Evolutionary conservation across 2,797 vertebrate genomes (phyloP).

Genomic region (Erpetoichthys calabaricus): DNA sequence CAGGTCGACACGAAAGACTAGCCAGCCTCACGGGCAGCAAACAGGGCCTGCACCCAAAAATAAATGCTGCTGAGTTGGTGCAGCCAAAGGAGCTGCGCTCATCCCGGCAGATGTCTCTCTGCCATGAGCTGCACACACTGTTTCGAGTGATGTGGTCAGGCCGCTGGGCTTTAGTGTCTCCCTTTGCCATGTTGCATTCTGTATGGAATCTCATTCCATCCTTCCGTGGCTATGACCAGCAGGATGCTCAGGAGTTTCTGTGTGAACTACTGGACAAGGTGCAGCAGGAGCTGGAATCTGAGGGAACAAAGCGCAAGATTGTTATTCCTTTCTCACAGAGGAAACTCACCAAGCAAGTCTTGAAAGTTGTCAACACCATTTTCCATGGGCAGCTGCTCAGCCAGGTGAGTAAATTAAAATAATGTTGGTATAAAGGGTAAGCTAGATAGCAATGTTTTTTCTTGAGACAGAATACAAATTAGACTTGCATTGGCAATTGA

Average conservation of each 20-base stretch:
- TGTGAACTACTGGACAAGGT: constrained; percentile 94
- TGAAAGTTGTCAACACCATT: constrained; percentile 97
- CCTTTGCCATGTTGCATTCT: constrained; percentile 96
- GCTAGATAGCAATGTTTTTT: too few relatives aligned
- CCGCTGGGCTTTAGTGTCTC: constrained; percentile 89
- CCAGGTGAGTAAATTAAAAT: constrained; percentile 58
- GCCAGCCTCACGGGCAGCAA: constrained; percentile 35
- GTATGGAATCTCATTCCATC: constrained; percentile 97
- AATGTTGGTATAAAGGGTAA: too few relatives aligned
- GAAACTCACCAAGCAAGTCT: constrained; percentile 93
- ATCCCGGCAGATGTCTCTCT: constrained; percentile 89
- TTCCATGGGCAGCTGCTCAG: constrained; percentile 97
- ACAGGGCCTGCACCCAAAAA: constrained; percentile 43
- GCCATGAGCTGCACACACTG: constrained; percentile 93
- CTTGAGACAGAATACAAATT: neutral
- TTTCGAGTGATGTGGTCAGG: constrained; percentile 99
- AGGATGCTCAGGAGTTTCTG: constrained; percentile 96
- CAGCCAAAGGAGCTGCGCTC: constrained; percentile 84
- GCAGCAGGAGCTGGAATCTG: constrained; percentile 92
- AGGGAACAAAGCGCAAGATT: constrained; percentile 75
- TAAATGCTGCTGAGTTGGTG: constrained; percentile 70
- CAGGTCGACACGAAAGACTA: constrained; percentile 39
- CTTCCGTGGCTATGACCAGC: constrained; percentile 92
- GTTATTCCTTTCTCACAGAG: constrained; percentile 94
- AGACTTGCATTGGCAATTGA: neutral